These are phyloP conservation scores for Matsumyia berberina DNA, from an alignment of 2,888 invertebrate genomes.

Conservation along the genomic window DNA sequence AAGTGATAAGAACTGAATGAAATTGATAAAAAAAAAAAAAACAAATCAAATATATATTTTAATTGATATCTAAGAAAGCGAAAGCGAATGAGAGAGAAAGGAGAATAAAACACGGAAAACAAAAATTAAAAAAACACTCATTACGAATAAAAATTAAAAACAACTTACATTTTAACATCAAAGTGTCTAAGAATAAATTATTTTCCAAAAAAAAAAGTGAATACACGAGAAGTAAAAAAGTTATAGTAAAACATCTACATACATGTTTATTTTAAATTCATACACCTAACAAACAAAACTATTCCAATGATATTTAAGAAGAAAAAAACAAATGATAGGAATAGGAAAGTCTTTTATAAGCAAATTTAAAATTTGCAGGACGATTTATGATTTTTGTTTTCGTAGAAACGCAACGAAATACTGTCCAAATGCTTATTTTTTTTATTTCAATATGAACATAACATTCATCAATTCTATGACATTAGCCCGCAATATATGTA, in stretches of 20 bases:
- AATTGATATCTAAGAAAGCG: slow-evolving; percentile 47
- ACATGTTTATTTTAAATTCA: slow-evolving; percentile 60
- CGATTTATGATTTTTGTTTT: slow-evolving; percentile 40
- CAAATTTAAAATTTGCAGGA: slow-evolving; percentile 62
- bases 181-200: slow-evolving; percentile 74
- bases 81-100: slow-evolving; percentile 20
- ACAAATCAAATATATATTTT: slow-evolving; percentile 53
- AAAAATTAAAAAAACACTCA: slow-evolving; percentile 14
- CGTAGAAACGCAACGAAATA: slow-evolving; percentile 67
- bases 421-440: slow-evolving; percentile 62
- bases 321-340: slow-evolving; percentile 43
- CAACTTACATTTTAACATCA: slow-evolving; percentile 60
- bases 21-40: slow-evolving; percentile 19
- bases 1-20: slow-evolving; percentile 71
- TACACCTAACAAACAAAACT: slow-evolving; percentile 45
- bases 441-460: slow-evolving; percentile 14
- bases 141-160: slow-evolving; percentile 31
- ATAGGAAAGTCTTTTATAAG: slow-evolving; percentile 55
- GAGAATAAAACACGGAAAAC: slow-evolving; percentile 18
- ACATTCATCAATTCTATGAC: slow-evolving; percentile 9
- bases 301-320: slow-evolving; percentile 68
- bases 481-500: slow-evolving; percentile 15
- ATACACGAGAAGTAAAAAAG: slow-evolving; percentile 32
- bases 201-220: slow-evolving; percentile 51
- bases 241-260: slow-evolving; percentile 46